Percentiles rank a stretch among this genome's conserved stretches.
Conservation (phyloP, 1,140 invertebrate species). For the Vanessa tameamea region DNA sequence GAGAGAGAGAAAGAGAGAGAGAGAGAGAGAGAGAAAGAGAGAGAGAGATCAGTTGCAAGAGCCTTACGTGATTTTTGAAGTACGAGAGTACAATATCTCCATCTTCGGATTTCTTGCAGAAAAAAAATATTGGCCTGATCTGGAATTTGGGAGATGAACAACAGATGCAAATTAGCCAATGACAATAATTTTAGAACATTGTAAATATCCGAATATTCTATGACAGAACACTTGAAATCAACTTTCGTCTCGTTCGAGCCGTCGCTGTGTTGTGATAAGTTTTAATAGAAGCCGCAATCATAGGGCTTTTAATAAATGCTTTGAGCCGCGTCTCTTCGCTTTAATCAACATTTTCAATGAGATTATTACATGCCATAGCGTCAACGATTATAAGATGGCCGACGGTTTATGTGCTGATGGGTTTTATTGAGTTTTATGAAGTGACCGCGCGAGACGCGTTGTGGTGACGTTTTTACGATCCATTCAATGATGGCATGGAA, state of each 20-base stretch:
- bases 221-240: conserved; percentile 35
- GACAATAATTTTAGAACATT: not conserved
- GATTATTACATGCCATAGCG: conserved; percentile 39
- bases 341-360: conserved; percentile 66
- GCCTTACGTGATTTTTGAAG: too few species aligned
- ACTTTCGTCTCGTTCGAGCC: conserved; percentile 52
- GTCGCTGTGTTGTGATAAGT: conserved; percentile 58
- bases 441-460: conserved; percentile 25
- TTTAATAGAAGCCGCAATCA: conserved; percentile 64
- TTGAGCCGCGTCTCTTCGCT: conserved; percentile 56
- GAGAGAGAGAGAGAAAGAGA: too few species aligned
- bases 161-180: too few species aligned
- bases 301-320: conserved; percentile 65
- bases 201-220: conserved; percentile 24
- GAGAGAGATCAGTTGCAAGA: too few species aligned
- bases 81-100: too few species aligned
- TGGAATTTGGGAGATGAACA: too few species aligned
- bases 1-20: too few species aligned
- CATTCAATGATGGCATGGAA: conserved; percentile 26
- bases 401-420: conserved; percentile 35
- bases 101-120: too few species aligned
- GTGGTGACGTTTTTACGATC: conserved; percentile 27
- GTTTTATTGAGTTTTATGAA: conserved; percentile 33
- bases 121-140: too few species aligned
- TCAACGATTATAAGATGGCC: conserved; percentile 60